These are phyloP conservation scores for Amphiprion percula DNA, from an alignment of 2,113 vertebrate species.

Conservation along the genomic window DNA sequence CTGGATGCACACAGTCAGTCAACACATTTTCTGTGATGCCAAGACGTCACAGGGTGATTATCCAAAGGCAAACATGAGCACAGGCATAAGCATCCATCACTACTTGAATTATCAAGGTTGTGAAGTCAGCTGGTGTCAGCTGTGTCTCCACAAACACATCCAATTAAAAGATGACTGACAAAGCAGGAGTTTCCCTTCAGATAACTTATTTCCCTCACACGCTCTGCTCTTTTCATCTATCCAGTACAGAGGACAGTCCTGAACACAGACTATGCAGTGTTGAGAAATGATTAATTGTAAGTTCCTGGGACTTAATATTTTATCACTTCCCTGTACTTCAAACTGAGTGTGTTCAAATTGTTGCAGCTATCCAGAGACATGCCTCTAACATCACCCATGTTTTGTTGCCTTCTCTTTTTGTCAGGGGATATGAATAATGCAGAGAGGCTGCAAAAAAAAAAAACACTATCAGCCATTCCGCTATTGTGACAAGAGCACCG, in stretches of 20 bases:
- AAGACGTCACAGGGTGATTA: not conserved
- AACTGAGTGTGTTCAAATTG: too few relatives aligned
- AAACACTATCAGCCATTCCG: conserved; percentile 55
- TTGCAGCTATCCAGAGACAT: conserved; percentile 21
- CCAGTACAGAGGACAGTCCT: not conserved
- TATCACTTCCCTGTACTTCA: too few relatives aligned
- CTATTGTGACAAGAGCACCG: conserved; percentile 43
- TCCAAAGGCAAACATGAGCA: conserved; percentile 29
- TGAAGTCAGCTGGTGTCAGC: conserved; percentile 22
- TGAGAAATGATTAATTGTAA: too few relatives aligned
- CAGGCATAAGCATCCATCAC: conserved; percentile 17
- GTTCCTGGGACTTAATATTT: too few relatives aligned
- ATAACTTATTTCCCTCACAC: not conserved
- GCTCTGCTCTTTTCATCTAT: not conserved
- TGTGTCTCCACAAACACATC: conserved; percentile 14
- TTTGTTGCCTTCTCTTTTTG: conserved; percentile 51
- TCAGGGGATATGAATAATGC: conserved; percentile 66
- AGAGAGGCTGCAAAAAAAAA: conserved; percentile 30
- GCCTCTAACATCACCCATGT: conserved; percentile 29
- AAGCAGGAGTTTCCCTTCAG: not conserved
- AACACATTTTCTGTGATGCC: not conserved
- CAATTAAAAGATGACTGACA: conserved; percentile 24
- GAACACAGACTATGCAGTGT: too few relatives aligned
- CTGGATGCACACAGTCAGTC: conserved; percentile 13
- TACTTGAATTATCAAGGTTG: conserved; percentile 21